phyloP scores from a whole-genome alignment of 2,797 vertebrate species.

The Graptemys geographica region DNA sequence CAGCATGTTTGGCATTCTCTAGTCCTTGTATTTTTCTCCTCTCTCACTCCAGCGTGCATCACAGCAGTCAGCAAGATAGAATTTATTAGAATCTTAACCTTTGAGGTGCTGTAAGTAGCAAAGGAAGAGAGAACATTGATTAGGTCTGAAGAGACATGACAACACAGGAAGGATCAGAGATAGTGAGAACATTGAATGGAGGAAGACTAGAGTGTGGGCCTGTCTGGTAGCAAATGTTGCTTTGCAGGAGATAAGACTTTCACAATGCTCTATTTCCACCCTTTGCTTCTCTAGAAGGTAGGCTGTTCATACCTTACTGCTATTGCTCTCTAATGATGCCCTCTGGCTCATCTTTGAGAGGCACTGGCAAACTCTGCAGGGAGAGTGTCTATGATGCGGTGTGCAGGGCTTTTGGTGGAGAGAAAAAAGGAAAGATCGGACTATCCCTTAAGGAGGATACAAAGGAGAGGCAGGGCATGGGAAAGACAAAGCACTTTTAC shows the following conservation, averaged over 20 bases:
- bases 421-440: background rate
- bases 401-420: background rate
- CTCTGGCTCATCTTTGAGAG: background rate
- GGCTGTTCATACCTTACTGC: background rate
- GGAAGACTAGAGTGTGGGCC: background rate
- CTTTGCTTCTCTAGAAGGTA: background rate
- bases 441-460: background rate
- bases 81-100: background rate
- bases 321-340: background rate
- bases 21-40: background rate
- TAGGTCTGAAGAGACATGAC: background rate
- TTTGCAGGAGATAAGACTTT: no score
- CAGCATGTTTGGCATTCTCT: rapidly evolving
- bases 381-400: background rate
- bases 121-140: rapidly evolving
- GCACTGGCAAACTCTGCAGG: rapidly evolving
- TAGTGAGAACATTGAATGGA: rapidly evolving
- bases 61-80: background rate
- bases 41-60: rapidly evolving
- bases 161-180: background rate
- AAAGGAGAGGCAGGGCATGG: background rate
- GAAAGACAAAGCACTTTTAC: background rate
- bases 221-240: background rate
- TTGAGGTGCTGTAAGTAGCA: background rate
- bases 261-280: background rate